Evolutionary conservation across 1,140 invertebrate genomes (phyloP), one percentile per base, ranked within the genome.

Genomic region (Ridgeia piscesae): DNA sequence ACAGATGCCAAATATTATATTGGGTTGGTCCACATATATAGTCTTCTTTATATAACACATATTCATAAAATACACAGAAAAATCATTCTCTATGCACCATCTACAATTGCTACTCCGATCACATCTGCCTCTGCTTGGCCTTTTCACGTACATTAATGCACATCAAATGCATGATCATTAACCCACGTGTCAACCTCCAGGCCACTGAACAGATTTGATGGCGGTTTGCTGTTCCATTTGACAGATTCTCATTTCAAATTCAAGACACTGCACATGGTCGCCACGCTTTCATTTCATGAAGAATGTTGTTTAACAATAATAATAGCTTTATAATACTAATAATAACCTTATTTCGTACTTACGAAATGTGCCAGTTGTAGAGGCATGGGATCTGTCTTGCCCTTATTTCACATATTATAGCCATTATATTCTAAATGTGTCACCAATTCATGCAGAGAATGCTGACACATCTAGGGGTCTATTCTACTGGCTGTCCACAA

Each of bases 31-130:
- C 58, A 17, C 58, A 77, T 4, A 6, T 42, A 42, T n/a, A n/a
- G n/a, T n/a, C n/a, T n/a, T n/a, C n/a, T 21, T 50, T 50, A 50
- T 21, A 50, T 50, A 50, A 50, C 48, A 31, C 58, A 31, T 31
- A 77, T 77, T 77, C 58, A 77, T 77, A 77, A 77, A 77, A 77
- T 42, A 77, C 27, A 77, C 58, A 77, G 58, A 77, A 77, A 77
- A 77, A 77, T 9, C 58, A 77, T 77, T 77, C 27, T 77, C 58
- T 27, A 77, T 77, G 58, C 58, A 77, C 27, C 58, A 77, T 77
- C 58, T 14, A 77, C 58, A 77, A 77, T 77, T 42, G 58, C 58
- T 77, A 77, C 58, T 4, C 58, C 11, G 27, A 77, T 77, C 27
- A 77, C 58, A 77, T 77, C 58, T 77, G 58, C 58, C 58, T 77